These are phyloP conservation scores for Microtus richardsoni DNA, from an alignment of 2,113 vertebrate species.

Conservation along the genomic window DNA sequence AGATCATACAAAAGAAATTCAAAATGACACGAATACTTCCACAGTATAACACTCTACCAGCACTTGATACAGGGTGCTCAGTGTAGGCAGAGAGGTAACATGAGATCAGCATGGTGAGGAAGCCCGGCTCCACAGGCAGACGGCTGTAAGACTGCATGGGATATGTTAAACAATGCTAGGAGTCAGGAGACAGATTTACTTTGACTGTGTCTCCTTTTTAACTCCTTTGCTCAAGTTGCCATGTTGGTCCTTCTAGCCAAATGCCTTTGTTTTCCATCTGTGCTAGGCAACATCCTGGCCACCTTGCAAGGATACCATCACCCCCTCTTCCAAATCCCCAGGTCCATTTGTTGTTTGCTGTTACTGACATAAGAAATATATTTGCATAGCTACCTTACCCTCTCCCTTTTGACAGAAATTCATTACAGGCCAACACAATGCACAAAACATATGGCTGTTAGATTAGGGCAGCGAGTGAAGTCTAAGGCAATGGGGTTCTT, in stretches of 20 bases:
- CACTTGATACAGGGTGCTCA: not conserved
- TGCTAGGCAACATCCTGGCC: not conserved
- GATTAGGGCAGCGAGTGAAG: slow-evolving; percentile 24
- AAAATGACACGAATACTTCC: not conserved
- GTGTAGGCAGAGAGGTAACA: not conserved
- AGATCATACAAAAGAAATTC: slow-evolving; percentile 34
- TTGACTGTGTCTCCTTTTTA: not conserved
- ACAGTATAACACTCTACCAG: not conserved
- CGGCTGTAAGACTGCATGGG: not conserved
- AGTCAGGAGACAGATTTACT: not conserved
- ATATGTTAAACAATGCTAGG: not conserved
- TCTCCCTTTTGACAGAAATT: slow-evolving; percentile 27
- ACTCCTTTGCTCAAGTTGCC: not conserved
- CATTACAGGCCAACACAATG: not conserved
- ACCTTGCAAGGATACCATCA: not conserved
- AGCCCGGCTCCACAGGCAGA: not conserved
- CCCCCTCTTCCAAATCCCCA: not conserved
- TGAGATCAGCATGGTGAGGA: not conserved
- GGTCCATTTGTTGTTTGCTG: not conserved
- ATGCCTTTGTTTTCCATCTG: not conserved
- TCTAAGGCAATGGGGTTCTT: not conserved
- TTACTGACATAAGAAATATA: not conserved
- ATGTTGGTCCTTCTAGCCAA: not conserved
- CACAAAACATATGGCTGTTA: not conserved
- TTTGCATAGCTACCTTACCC: not conserved